Evolutionary conservation across 2,888 invertebrate genomes (phyloP).

Genomic region (Tenthredo mesomela): DNA sequence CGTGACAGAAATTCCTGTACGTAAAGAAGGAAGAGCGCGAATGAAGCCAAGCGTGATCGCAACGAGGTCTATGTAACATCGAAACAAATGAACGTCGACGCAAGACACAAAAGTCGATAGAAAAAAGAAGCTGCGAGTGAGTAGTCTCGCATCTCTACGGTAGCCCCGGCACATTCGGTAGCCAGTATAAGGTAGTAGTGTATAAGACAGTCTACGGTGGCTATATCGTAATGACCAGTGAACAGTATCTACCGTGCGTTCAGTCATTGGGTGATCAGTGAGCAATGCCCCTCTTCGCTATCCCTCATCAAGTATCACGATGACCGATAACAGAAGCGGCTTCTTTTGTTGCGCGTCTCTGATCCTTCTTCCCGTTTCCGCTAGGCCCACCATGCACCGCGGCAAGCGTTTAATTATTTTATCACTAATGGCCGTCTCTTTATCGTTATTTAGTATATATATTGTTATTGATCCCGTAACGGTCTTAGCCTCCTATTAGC

Average conservation of each 20-base stretch:
- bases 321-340: constrained; percentile 53
- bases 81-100: constrained; percentile 51
- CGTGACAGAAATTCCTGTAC: constrained; percentile 18
- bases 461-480: constrained; percentile 32
- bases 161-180: constrained; percentile 45
- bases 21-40: constrained; percentile 45
- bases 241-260: constrained; percentile 25
- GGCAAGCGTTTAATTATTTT: constrained; percentile 61
- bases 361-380: constrained; percentile 28
- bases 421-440: constrained; percentile 56
- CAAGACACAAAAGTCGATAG: constrained; percentile 18
- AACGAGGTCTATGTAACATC: constrained; percentile 36
- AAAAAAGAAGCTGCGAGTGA: constrained; percentile 30
- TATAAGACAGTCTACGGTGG: constrained; percentile 12
- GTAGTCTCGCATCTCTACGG: constrained; percentile 18
- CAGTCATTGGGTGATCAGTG: constrained; percentile 47
- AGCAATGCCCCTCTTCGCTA: constrained; percentile 34
- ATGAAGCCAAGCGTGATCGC: constrained; percentile 16
- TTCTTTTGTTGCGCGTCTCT: constrained; percentile 50
- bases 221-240: constrained; percentile 47
- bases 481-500: constrained; percentile 29
- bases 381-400: constrained; percentile 22
- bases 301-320: constrained; percentile 49
- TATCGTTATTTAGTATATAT: constrained; percentile 36
- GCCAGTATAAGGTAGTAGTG: constrained; percentile 34